Base-by-base conservation (phyloP, 2,888 invertebrate species). In the Neria commutata region DNA sequence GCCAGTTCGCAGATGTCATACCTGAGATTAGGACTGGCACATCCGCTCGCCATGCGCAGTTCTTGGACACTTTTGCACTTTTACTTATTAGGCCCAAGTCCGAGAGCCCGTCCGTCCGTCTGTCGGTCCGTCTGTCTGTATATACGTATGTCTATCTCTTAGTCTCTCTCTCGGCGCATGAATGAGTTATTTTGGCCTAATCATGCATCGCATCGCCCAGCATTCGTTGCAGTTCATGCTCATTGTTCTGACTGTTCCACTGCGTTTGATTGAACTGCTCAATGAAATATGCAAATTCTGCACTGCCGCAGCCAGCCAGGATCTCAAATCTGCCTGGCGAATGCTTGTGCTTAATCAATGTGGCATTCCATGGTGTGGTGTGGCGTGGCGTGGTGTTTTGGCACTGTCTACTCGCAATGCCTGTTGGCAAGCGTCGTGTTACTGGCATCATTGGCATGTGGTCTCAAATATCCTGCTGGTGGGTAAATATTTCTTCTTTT, bases 271-370 rank as follows among this genome's bases (percentile, higher is more conserved):
- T 76, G 73, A 77, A 75, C 75, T 77, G 71, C 77, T 77, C 78
- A 77, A 78, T 77, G 77, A 78, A 77, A 78, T 78, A 78, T 78
- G 78, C 75, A 78, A 75, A 75, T 76, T 72, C 74, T 72, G 68
- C 68, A 56, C 42, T 56, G 50, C 54, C 54, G 56, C 26, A 10
- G 57, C 49, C 23, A 54, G 52, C 57, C 53, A 65, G 67, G 63
- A 57, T 58, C 63, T 6, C 49, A 49, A 60, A 56, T 45, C 40
- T 37, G 40, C 48, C 40, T 34, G 24, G 48, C 47, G 48, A 48
- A 55, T 48, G 47, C 24, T 48, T n/a, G 40, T 68, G 68, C 71
- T 73, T 72, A 72, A 72, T 72, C 73, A 73, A 70, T 72, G 68
- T 54, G 26, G 49, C 46, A 48, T 54, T 59, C 25, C 17, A 50